Conservation (phyloP, 37 sponge, comb jelly and placozoan genomes). For the Dysidea cf. avara region DNA sequence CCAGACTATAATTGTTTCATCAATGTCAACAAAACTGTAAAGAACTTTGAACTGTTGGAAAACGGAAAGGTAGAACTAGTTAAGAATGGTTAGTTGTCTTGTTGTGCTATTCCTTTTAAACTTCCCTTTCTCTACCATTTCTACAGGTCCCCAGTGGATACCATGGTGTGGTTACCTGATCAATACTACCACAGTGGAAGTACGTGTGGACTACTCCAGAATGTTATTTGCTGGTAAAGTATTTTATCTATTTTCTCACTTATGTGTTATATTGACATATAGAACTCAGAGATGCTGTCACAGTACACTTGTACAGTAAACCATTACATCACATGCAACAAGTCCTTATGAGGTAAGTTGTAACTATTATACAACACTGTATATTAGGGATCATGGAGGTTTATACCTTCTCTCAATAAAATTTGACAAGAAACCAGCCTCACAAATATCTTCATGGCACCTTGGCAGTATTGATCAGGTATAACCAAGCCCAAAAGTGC, state of each 20-base stretch:
- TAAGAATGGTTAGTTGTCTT: conserved; percentile 3
- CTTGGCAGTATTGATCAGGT: too few relatives aligned
- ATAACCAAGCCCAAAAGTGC: too few relatives aligned
- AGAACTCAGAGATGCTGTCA: conserved; percentile 52
- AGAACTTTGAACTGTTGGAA: conserved; percentile 46
- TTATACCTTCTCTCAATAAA: too few relatives aligned
- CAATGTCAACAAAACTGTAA: conserved; percentile 41
- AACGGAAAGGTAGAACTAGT: background rate
- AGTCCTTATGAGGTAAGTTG: conserved; percentile 15
- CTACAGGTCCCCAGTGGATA: conserved; percentile 28
- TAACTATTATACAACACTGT: too few relatives aligned
- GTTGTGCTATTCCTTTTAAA: background rate
- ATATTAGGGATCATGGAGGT: too few relatives aligned
- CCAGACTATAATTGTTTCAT: conserved; percentile 61
- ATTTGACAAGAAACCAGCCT: too few relatives aligned
- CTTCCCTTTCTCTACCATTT: too few relatives aligned
- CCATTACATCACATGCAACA: conserved; percentile 30
- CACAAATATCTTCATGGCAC: too few relatives aligned
- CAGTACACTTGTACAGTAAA: conserved; percentile 16
- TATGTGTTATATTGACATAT: background rate
- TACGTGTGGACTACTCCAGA: conserved; percentile 40
- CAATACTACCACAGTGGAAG: conserved; percentile 52
- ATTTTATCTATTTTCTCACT: background rate
- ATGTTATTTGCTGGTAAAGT: conserved; percentile 2
- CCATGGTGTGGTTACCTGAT: conserved; percentile 73